A percentile compares a stretch with the other conserved stretches of the same genome.
These are phyloP conservation scores for Coregonus ussuriensis DNA, from an alignment of 2,797 vertebrate genomes.

Conservation along the genomic window DNA sequence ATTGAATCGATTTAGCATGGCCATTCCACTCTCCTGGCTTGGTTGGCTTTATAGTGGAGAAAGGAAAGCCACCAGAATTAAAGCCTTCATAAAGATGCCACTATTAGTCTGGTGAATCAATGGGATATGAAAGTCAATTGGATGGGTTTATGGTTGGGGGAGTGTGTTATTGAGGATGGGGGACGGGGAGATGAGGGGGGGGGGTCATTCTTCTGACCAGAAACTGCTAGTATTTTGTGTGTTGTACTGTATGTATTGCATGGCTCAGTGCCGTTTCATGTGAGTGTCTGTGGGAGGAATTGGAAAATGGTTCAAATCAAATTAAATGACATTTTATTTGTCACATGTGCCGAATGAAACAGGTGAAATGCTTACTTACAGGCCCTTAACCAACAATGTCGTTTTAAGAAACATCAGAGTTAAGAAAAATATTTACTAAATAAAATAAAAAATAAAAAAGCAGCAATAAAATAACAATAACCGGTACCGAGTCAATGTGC, in stretches of 20 bases:
- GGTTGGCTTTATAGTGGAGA: constrained; percentile 42
- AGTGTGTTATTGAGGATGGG: too few relatives aligned
- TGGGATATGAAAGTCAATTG: constrained; percentile 51
- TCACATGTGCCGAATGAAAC: too few relatives aligned
- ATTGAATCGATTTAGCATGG: constrained; percentile 19
- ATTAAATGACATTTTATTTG: too few relatives aligned
- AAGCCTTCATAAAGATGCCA: constrained; percentile 35
- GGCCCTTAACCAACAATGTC: too few relatives aligned
- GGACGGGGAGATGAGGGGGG: constrained; percentile 28
- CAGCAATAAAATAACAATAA: too few relatives aligned
- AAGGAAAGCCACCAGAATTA: constrained; percentile 30
- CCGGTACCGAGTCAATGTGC: too few relatives aligned
- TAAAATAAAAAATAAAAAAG: too few relatives aligned
- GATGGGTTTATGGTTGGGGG: constrained; percentile 44
- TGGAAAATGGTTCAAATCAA: not conserved
- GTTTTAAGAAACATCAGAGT: too few relatives aligned
- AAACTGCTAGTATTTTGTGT: not conserved
- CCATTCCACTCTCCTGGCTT: constrained; percentile 35
- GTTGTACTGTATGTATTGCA: not conserved
- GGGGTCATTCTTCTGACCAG: not conserved
- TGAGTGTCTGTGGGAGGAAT: not conserved
- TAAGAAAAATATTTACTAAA: too few relatives aligned
- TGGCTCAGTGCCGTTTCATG: not conserved
- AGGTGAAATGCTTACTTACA: too few relatives aligned
- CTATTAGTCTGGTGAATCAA: constrained; percentile 34